Conservation (phyloP, 2,888 invertebrate genomes). For the Chrysina gloriosa region DNA sequence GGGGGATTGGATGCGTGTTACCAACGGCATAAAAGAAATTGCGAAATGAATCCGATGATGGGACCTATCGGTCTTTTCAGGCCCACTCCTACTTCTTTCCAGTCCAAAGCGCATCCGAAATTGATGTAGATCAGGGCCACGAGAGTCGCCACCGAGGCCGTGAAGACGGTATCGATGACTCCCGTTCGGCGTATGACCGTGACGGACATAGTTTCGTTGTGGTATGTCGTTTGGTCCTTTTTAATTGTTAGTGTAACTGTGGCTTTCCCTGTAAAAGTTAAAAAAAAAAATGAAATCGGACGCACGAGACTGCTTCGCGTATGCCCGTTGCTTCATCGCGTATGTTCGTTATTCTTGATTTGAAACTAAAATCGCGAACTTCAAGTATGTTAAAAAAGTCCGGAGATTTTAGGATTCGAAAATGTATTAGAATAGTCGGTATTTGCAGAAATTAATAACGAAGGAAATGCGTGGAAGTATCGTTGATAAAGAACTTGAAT, state of each 20-base stretch:
- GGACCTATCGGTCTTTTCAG: slow-evolving; percentile 82
- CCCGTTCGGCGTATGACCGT: slow-evolving; percentile 64
- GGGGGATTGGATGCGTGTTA: slow-evolving; percentile 63
- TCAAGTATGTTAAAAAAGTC: too few species aligned
- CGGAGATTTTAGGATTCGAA: too few species aligned
- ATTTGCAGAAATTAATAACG: too few species aligned
- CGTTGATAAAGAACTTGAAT: too few species aligned
- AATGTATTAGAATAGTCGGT: too few species aligned
- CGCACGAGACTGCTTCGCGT: too few species aligned
- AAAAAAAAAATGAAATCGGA: neutral
- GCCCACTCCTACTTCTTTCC: slow-evolving; percentile 75
- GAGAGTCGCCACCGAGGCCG: slow-evolving; percentile 78
- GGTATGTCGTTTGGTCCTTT: slow-evolving; percentile 30
- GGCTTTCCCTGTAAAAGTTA: slow-evolving; percentile 54
- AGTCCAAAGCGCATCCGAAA: slow-evolving; percentile 90
- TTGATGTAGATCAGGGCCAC: slow-evolving; percentile 88
- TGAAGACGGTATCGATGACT: slow-evolving; percentile 79
- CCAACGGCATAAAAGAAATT: slow-evolving; percentile 89
- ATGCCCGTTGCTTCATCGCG: too few species aligned
- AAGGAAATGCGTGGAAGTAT: too few species aligned
- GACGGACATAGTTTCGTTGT: slow-evolving; percentile 49
- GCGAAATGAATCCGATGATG: slow-evolving; percentile 80
- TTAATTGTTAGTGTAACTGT: slow-evolving; percentile 51
- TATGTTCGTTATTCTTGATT: too few species aligned
- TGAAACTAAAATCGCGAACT: too few species aligned